These are phyloP conservation scores for Conistra vaccinii DNA, from an alignment of 2,888 invertebrate species.

Conservation along the genomic window DNA sequence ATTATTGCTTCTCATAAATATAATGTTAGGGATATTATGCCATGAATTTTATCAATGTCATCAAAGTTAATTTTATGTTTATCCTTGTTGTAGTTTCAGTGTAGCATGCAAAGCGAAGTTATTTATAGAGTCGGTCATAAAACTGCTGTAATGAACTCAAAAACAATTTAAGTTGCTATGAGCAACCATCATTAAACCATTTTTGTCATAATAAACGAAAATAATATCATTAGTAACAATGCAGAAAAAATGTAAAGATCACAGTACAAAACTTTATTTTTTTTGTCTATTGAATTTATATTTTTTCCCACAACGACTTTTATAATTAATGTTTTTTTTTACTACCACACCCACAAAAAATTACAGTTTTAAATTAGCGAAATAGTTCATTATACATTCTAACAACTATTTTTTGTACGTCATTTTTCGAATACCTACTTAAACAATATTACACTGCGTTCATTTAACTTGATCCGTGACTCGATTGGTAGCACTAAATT, in stretches of 20 bases:
- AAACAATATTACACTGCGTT: background rate
- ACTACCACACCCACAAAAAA: background rate
- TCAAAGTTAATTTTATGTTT: background rate
- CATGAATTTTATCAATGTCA: background rate
- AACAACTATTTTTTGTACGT: background rate
- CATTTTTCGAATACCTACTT: background rate
- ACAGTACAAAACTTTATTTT: too few relatives aligned
- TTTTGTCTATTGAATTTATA: background rate
- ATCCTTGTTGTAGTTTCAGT: constrained; percentile 6
- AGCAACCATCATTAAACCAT: background rate
- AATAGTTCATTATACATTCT: background rate
- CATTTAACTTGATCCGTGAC: too few relatives aligned
- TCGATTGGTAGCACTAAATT: too few relatives aligned
- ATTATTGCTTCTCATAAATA: background rate
- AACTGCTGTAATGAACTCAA: too few relatives aligned
- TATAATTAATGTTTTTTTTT: background rate
- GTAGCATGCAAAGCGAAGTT: background rate
- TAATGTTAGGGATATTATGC: background rate
- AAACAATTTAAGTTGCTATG: background rate
- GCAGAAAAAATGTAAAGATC: too few relatives aligned
- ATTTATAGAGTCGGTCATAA: background rate
- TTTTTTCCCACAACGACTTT: background rate
- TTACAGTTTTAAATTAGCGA: background rate
- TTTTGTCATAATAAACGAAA: background rate
- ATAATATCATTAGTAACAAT: too few relatives aligned